phyloP scores from a whole-genome alignment of 2,113 vertebrate species.

The Loxodonta africana region DNA sequence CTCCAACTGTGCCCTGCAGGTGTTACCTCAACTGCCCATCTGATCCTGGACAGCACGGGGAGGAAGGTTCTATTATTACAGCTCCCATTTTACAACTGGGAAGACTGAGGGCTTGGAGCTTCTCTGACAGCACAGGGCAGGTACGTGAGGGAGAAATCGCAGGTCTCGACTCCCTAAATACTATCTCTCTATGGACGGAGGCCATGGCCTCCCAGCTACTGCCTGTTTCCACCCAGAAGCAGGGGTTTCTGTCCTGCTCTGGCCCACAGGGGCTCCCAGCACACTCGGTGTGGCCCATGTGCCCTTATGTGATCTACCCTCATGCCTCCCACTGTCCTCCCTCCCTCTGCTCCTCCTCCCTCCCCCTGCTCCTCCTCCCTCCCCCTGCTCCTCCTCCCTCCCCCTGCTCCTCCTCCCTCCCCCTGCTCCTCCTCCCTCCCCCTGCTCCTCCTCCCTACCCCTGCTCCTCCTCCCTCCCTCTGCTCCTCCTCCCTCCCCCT shows the following conservation, averaged over 20 bases:
- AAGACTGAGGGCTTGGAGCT: conserved; percentile 89
- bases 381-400: no score
- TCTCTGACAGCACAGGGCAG: conserved; percentile 86
- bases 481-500: no score
- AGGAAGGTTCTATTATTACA: conserved; percentile 89
- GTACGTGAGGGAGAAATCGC: conserved; percentile 93
- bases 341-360: neutral
- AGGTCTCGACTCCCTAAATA: conserved; percentile 90
- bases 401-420: no score
- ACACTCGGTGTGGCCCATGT: no score
- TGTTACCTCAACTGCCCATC: neutral
- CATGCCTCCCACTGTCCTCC: neutral
- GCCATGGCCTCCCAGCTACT: conserved; percentile 90
- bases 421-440: no score
- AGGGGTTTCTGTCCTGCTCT: conserved; percentile 91
- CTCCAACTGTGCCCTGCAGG: no score
- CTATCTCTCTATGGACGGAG: no score
- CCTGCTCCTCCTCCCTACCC: neutral
- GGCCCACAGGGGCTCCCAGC: neutral
- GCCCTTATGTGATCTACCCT: no score
- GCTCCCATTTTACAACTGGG: conserved; percentile 16
- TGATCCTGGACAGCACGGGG: neutral
- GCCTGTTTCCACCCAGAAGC: conserved; percentile 91
- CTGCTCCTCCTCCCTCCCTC: neutral
- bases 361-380: neutral